Evolutionary conservation across 2,797 vertebrate species (phyloP).

Genomic region (Graptemys geographica): DNA sequence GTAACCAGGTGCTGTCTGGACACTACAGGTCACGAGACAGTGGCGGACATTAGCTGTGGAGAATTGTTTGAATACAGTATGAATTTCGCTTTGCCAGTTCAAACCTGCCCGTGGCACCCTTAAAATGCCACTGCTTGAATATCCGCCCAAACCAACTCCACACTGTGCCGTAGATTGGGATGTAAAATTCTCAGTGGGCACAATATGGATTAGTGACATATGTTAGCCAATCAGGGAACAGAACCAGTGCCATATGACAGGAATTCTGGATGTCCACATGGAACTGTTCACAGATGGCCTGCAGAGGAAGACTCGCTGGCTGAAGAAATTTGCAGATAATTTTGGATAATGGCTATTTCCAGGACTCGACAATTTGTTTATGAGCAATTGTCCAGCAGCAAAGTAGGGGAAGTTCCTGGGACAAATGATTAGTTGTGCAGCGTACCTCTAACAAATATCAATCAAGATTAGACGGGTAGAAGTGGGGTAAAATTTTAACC

Average conservation of each 20-base stretch:
- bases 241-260: not conserved
- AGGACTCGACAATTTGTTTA: not conserved
- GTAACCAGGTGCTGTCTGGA: too few species aligned
- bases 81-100: too few species aligned
- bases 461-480: not conserved
- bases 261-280: not conserved
- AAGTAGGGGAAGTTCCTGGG: not conserved
- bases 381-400: not conserved
- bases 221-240: not conserved
- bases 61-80: too few species aligned
- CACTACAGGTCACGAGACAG: too few species aligned
- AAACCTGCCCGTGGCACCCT: fast-evolving
- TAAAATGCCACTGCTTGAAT: too few species aligned
- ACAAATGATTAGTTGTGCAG: not conserved
- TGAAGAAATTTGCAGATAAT: not conserved
- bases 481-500: not conserved
- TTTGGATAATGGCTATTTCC: not conserved
- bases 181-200: too few species aligned
- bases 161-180: too few species aligned
- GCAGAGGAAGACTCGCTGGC: not conserved
- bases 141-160: too few species aligned
- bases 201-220: not conserved
- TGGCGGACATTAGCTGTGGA: too few species aligned
- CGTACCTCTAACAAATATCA: not conserved
- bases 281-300: not conserved